Conservation (phyloP, 2,113 vertebrate species). For the Mionectes macconnelli region DNA sequence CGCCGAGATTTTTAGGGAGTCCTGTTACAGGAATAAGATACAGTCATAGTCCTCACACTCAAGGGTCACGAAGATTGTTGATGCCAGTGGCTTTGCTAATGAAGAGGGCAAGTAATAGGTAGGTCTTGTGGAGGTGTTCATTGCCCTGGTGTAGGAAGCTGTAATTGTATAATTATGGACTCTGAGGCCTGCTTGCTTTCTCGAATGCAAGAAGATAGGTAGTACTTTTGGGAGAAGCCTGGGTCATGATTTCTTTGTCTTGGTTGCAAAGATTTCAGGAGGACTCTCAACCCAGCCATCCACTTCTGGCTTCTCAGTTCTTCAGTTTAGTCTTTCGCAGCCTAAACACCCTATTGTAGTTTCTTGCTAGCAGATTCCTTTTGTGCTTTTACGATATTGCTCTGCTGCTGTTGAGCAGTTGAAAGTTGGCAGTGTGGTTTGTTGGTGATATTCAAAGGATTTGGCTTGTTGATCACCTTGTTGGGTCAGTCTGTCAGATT, state of each 20-base stretch:
- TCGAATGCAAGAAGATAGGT: neutral
- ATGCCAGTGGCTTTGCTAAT: neutral
- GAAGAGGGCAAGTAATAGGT: neutral
- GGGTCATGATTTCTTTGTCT: neutral
- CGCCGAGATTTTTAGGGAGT: neutral
- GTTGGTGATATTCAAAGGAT: neutral
- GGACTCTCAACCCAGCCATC: neutral
- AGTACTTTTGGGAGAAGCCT: neutral
- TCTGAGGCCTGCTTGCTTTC: neutral
- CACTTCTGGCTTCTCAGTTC: neutral
- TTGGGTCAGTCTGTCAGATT: neutral
- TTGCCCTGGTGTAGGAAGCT: neutral
- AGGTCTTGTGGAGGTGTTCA: neutral
- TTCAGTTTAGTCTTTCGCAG: neutral
- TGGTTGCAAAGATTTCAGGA: neutral
- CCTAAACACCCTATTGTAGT: neutral
- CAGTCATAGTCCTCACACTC: neutral
- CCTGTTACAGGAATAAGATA: conserved; percentile 9
- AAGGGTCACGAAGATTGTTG: neutral
- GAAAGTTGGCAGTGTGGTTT: neutral
- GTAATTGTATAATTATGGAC: neutral
- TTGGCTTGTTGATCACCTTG: neutral
- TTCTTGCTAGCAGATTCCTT: neutral
- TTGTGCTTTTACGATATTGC: neutral
- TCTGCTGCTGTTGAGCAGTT: neutral